Evolutionary conservation across 2,113 vertebrate species (phyloP).

Genomic region (Gymnarchus niloticus): DNA sequence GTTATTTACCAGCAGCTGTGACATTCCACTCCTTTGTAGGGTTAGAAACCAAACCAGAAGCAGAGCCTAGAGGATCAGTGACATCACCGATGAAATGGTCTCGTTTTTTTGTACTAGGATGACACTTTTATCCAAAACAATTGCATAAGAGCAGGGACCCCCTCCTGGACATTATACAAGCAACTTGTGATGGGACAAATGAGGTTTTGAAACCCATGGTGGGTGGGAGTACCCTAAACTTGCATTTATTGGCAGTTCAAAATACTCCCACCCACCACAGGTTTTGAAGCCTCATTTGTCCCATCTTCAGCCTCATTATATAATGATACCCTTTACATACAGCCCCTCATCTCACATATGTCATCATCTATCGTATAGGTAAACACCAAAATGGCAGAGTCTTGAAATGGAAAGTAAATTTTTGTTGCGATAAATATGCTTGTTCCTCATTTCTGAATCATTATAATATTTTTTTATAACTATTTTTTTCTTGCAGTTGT

Average conservation of each 20-base stretch:
- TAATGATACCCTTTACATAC: not conserved
- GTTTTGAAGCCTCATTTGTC: not conserved
- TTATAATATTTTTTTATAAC: not conserved
- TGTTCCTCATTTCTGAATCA: not conserved
- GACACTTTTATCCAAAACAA: not conserved
- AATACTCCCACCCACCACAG: not conserved
- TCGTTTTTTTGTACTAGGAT: not conserved
- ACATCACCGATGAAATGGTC: not conserved
- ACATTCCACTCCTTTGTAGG: not conserved
- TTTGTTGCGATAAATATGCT: not conserved
- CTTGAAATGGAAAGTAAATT: too few relatives aligned
- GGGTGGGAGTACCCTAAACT: too few relatives aligned
- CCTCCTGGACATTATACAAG: not conserved
- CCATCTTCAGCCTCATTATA: not conserved
- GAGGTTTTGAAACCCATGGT: too few relatives aligned
- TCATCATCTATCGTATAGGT: not conserved
- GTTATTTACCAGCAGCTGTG: not conserved
- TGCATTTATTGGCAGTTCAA: too few relatives aligned
- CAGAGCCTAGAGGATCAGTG: not conserved
- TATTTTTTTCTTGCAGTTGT: not conserved
- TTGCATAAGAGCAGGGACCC: not conserved
- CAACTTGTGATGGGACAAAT: not conserved
- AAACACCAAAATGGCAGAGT: not conserved
- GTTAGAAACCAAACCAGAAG: not conserved
- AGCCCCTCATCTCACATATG: too few relatives aligned